A percentile compares a stretch with the other conserved stretches of the same genome.
phyloP scores from a whole-genome alignment of 35 echinoderm and acorn worm species.

The Holothuria glaberrima region DNA sequence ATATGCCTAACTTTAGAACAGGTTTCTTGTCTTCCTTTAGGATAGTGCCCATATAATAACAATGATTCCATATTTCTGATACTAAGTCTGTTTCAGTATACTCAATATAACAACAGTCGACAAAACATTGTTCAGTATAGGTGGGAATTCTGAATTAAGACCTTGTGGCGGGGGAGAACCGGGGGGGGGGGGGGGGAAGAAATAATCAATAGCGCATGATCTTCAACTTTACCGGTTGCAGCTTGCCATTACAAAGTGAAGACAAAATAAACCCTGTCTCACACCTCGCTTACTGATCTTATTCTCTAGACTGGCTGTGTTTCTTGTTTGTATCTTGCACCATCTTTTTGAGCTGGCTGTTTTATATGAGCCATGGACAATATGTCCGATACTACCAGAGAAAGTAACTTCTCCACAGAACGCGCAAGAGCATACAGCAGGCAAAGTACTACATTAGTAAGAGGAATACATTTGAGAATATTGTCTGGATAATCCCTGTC shows the following conservation, averaged over 20 bases:
- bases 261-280: background rate
- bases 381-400: conserved; percentile 1
- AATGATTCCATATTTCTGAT: too few relatives aligned
- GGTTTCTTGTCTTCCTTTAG: background rate
- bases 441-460: background rate
- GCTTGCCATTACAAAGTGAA: too few relatives aligned
- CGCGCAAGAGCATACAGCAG: background rate
- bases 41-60: too few relatives aligned
- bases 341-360: background rate
- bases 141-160: too few relatives aligned
- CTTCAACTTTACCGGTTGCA: too few relatives aligned
- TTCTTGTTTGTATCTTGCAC: background rate
- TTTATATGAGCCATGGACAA: conserved; percentile 1
- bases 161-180: too few relatives aligned
- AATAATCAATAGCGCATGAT: too few relatives aligned
- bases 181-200: too few relatives aligned
- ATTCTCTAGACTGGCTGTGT: background rate
- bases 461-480: background rate
- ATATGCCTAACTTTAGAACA: too few relatives aligned
- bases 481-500: background rate
- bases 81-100: too few relatives aligned
- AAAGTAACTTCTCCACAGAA: background rate
- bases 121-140: too few relatives aligned
- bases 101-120: too few relatives aligned
- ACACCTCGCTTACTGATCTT: conserved; percentile 13